A percentile compares a stretch with the other conserved stretches of the same genome.
Evolutionary conservation across 2,113 vertebrate species (phyloP).

Genomic region (Agapornis roseicollis): DNA sequence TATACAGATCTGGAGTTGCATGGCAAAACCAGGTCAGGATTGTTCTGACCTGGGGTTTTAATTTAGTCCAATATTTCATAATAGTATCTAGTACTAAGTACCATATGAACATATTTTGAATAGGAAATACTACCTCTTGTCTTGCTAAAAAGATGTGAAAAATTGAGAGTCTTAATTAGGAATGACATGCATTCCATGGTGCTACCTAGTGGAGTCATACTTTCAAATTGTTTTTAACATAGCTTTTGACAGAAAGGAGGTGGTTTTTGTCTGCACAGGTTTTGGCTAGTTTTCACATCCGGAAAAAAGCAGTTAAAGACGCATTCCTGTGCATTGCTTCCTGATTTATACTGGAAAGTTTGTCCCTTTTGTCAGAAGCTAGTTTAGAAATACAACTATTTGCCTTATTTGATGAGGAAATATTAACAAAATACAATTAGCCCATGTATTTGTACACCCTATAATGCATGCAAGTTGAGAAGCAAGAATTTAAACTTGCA

Average conservation of each 20-base stretch:
- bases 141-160: neutral
- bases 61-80: neutral
- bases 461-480: neutral
- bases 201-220: neutral
- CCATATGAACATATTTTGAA: neutral
- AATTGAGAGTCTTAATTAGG: neutral
- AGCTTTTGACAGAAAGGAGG: neutral
- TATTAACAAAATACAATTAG: neutral
- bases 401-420: neutral
- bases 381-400: neutral
- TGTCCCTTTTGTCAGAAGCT: neutral
- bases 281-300: neutral
- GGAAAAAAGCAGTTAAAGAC: neutral
- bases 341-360: neutral
- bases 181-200: neutral
- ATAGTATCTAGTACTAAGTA: neutral
- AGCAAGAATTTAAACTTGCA: neutral
- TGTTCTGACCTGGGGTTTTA: neutral
- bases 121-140: neutral
- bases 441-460: neutral
- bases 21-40: neutral
- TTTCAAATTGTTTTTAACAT: neutral
- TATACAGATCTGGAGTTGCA: neutral
- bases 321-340: neutral
- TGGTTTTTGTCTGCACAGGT: neutral